Evolutionary conservation across 2,797 vertebrate genomes (phyloP).

Genomic region (Catharus ustulatus): DNA sequence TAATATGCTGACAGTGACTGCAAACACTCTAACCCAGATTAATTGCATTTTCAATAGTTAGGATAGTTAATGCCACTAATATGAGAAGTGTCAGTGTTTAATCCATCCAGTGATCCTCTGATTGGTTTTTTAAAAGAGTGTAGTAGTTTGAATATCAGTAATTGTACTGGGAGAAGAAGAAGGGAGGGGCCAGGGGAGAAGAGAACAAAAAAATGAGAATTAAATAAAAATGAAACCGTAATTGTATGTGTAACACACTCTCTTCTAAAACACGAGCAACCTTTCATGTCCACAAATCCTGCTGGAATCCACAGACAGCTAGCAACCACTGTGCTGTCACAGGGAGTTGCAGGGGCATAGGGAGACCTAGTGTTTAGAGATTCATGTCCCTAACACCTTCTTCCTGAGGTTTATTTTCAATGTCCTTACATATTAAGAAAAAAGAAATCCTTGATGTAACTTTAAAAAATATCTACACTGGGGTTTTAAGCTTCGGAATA

Average conservation of each 20-base stretch:
- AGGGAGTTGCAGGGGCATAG: neutral
- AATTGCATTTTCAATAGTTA: neutral
- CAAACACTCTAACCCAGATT: neutral
- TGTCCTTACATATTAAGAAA: neutral
- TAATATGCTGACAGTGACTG: neutral
- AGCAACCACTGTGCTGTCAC: neutral
- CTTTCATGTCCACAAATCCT: neutral
- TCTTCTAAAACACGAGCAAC: neutral
- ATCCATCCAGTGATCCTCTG: neutral
- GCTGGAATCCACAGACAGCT: neutral
- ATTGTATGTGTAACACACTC: neutral
- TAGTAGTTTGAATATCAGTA: neutral
- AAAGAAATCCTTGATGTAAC: neutral
- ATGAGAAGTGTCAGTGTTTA: neutral
- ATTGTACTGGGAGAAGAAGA: neutral
- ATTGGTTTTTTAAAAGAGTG: neutral
- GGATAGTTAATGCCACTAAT: neutral
- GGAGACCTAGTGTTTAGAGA: neutral
- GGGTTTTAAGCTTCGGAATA: neutral
- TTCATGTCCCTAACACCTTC: neutral
- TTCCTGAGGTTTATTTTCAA: neutral
- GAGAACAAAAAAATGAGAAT: fast-evolving
- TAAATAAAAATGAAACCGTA: neutral
- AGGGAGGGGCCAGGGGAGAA: neutral
- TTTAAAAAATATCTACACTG: neutral